Percentiles rank a stretch among this genome's conserved stretches.
These are phyloP conservation scores for Lamprologus lemairii DNA, from an alignment of 2,113 vertebrate genomes.

Conservation along the genomic window DNA sequence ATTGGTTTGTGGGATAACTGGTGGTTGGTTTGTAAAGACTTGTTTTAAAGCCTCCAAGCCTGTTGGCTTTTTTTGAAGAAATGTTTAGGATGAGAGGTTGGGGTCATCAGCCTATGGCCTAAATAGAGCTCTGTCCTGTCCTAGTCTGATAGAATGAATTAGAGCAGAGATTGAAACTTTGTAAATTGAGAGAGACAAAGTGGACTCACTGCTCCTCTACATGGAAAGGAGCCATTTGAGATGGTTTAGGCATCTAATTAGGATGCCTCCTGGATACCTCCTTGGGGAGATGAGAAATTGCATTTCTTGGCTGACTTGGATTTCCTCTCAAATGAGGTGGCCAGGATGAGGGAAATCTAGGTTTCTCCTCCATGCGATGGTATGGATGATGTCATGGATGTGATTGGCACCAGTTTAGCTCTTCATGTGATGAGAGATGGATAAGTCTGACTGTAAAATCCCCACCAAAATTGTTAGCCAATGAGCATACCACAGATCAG, in stretches of 20 bases:
- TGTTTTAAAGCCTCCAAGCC: background rate
- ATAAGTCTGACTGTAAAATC: background rate
- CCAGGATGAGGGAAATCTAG: background rate
- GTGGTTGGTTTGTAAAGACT: background rate
- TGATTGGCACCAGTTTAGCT: background rate
- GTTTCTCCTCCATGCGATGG: background rate
- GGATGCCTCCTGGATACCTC: background rate
- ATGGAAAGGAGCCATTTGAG: background rate
- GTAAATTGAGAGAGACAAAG: background rate
- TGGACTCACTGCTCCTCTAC: background rate
- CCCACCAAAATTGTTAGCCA: background rate
- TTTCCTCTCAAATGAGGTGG: background rate
- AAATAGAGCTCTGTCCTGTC: background rate
- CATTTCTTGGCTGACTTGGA: background rate
- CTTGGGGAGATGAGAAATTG: background rate
- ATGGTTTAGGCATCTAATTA: background rate
- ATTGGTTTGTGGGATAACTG: background rate
- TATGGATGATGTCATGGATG: background rate
- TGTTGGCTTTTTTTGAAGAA: background rate
- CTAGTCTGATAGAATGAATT: background rate
- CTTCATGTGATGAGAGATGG: background rate
- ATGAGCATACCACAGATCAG: background rate
- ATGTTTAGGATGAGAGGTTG: background rate
- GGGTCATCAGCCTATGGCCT: background rate
- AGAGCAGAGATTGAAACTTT: background rate